A percentile compares a stretch with the other conserved stretches of the same genome.
phyloP scores from a whole-genome alignment of 2,113 vertebrate species.

The Casuarius casuarius region DNA sequence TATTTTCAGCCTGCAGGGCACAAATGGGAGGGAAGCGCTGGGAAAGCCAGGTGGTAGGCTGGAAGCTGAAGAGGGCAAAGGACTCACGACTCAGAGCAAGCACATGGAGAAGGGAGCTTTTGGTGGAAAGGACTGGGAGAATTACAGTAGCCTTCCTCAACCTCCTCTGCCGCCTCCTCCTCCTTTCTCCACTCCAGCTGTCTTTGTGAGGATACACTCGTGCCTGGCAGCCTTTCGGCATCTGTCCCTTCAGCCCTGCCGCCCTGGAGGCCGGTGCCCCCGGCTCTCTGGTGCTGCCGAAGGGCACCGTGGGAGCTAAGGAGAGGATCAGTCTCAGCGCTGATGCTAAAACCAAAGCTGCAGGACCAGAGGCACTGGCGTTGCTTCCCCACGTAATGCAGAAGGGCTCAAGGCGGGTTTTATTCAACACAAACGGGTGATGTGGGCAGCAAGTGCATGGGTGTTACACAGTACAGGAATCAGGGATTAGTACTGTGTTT shows the following conservation, averaged over 20 bases:
- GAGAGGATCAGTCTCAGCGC: neutral
- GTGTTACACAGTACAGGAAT: neutral
- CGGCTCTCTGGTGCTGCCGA: neutral
- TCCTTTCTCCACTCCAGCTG: neutral
- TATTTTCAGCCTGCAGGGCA: neutral
- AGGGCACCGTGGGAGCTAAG: neutral
- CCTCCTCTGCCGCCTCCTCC: neutral
- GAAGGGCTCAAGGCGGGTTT: neutral
- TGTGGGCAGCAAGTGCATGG: neutral
- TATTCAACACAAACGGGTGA: neutral
- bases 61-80: neutral
- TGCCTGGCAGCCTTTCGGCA: neutral
- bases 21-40: neutral
- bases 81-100: neutral
- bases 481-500: neutral
- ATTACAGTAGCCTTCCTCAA: neutral
- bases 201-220: accelerated
- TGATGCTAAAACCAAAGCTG: accelerated
- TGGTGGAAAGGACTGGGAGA: neutral
- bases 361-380: neutral
- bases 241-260: neutral
- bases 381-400: neutral
- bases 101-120: neutral
- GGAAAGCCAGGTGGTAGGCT: neutral
- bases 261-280: neutral